Conservation (phyloP, 2,113 vertebrate genomes). For the Cynoglossus semilaevis region DNA sequence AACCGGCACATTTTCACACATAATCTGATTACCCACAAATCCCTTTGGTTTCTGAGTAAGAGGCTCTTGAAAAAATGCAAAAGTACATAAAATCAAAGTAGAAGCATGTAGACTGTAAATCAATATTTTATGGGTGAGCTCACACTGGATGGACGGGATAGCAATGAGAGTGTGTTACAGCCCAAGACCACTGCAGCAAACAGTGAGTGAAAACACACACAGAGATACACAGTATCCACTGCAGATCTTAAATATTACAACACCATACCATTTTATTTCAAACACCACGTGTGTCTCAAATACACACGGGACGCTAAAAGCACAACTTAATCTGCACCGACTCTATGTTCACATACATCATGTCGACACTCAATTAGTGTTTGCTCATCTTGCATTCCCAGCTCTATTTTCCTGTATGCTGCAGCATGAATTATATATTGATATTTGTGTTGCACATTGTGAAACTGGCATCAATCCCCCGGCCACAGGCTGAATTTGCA, state of each 20-base stretch:
- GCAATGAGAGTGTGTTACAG: background rate
- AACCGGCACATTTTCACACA: no score
- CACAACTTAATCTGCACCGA: background rate
- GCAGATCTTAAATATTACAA: no score
- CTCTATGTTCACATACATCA: background rate
- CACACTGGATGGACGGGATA: background rate
- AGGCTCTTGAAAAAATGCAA: background rate
- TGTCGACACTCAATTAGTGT: conserved; percentile 4
- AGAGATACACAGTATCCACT: background rate
- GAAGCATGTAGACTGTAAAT: background rate
- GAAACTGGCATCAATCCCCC: conserved; percentile 42
- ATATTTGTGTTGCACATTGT: conserved; percentile 30
- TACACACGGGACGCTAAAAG: background rate
- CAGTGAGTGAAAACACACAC: background rate
- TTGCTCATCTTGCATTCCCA: conserved; percentile 21
- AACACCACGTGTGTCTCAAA: no score
- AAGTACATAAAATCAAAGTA: conserved; percentile 5
- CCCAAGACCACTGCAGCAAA: background rate
- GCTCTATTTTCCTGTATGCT: conserved; percentile 8
- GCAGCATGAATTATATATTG: conserved; percentile 51
- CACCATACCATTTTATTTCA: no score
- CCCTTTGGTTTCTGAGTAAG: background rate
- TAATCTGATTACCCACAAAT: background rate
- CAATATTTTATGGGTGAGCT: background rate
- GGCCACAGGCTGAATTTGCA: no score